These are phyloP conservation scores for Decapterus maruadsi DNA, from an alignment of 2,797 vertebrate genomes.

Conservation along the genomic window DNA sequence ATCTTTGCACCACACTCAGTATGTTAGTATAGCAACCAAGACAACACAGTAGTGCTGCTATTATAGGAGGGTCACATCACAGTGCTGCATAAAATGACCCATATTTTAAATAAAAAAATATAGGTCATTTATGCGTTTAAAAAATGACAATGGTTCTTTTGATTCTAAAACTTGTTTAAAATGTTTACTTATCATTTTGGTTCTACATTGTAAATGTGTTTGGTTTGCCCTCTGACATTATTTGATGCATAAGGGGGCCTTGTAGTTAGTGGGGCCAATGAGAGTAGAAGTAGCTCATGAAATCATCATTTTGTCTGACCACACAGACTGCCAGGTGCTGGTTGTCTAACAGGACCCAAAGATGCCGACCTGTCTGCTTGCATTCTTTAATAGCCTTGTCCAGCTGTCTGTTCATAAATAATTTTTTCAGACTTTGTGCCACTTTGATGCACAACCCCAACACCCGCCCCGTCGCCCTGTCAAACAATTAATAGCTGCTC, in stretches of 20 bases:
- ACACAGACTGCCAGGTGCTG: constrained; percentile 1
- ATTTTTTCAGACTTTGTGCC: constrained; percentile 23
- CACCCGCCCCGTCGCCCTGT: constrained; percentile 21
- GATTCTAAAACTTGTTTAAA: neutral
- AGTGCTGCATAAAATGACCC: no score
- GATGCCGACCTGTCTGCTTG: constrained; percentile 17
- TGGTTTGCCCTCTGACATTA: neutral
- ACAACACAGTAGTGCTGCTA: no score
- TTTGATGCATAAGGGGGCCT: neutral
- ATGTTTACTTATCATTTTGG: neutral
- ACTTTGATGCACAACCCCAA: constrained; percentile 26
- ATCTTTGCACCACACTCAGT: no score
- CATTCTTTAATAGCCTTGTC: constrained; percentile 20
- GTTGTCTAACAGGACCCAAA: neutral
- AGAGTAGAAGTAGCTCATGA: neutral
- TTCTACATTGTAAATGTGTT: neutral
- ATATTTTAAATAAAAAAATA: no score
- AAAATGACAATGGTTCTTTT: no score
- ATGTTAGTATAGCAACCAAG: no score
- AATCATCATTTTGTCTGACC: neutral
- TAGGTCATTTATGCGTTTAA: no score
- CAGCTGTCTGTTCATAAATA: constrained; percentile 41
- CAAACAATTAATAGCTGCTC: constrained; percentile 30
- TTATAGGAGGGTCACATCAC: no score
- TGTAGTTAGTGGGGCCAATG: neutral